A percentile compares a stretch with the other conserved stretches of the same genome.
Evolutionary conservation across 2,888 invertebrate species (phyloP).

Genomic region (Rhagonycha fulva): DNA sequence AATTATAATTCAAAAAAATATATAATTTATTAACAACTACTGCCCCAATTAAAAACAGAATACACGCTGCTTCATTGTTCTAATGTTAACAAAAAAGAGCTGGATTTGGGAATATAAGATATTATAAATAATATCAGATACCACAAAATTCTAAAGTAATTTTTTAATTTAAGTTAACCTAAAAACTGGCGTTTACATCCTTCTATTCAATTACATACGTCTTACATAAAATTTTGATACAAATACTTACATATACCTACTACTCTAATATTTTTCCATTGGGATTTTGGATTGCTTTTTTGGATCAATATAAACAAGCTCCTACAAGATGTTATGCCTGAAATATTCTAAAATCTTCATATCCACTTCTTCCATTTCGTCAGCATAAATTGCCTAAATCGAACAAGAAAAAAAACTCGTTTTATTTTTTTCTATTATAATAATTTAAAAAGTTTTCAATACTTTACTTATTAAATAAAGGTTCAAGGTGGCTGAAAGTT

Average conservation of each 20-base stretch:
- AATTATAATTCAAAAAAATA: neutral
- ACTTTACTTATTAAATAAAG: neutral
- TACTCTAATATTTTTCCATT: neutral
- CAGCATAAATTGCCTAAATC: neutral
- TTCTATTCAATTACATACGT: neutral
- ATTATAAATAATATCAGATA: too few species aligned
- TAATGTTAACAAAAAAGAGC: neutral
- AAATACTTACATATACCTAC: neutral
- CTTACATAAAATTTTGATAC: neutral
- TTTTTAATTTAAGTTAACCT: too few species aligned
- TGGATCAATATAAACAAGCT: neutral
- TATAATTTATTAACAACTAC: neutral
- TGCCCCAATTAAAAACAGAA: neutral
- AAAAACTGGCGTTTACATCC: neutral
- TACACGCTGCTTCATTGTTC: neutral
- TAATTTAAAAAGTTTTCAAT: too few species aligned
- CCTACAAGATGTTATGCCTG: neutral
- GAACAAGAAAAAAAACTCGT: neutral
- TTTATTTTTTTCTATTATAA: neutral
- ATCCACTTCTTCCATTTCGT: neutral
- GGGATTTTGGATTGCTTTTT: neutral
- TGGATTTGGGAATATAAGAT: neutral
- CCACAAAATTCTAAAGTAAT: too few species aligned
- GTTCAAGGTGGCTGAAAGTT: neutral
- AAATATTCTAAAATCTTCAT: neutral